Evolutionary conservation across 2,113 vertebrate species (phyloP), one percentile per base, ranked within the genome.

Genomic region (Nothoprocta perdicaria): DNA sequence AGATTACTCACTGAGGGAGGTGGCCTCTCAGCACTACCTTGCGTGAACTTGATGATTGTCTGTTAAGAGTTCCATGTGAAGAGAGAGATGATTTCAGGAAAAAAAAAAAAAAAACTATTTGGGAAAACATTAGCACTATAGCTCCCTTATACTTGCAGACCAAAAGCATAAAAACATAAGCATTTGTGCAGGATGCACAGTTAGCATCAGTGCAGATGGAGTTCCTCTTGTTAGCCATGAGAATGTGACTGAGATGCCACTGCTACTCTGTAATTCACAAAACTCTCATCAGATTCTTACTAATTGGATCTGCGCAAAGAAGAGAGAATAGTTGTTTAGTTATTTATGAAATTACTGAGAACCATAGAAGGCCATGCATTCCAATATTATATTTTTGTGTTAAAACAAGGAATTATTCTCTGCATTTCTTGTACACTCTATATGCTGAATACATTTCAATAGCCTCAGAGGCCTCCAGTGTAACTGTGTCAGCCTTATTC

Each of bases 1-100:
- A 33, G 35, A 76, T 87, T 67, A 86, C 57, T 95, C 29, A 10
- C 41, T 38, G 35, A 67, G 77, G 24, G 91, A 94, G 82, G 92
- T 78, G 80, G 72, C 57, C 79, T 93, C 76, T 73, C 60, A 60
- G 48, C 23, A 31, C 41, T 88, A 71, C 79, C 92, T 94, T 60
- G 40, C 33, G 11, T 66, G 69, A 80, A 58, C 43, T 50, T 78
- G 86, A 87, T 85, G 86, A 95, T 91, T 92, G 72, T 27, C 80
- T 73, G 12, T 69, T 66, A 84, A 74, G 71, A 10, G 58, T 24
- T 77, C 87, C 38, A 12, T 76, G 29, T 41, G 80, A 61, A 69
- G 88, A 91, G 61, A n/a, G 38, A 72, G 24, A 50, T 86, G 83
- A 80, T 53, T 74, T 86, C 22, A 24, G 69, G 21, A 21, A 48